Evolutionary conservation across 1,140 invertebrate species (phyloP).

Genomic region (Rhagoletis pomonella): DNA sequence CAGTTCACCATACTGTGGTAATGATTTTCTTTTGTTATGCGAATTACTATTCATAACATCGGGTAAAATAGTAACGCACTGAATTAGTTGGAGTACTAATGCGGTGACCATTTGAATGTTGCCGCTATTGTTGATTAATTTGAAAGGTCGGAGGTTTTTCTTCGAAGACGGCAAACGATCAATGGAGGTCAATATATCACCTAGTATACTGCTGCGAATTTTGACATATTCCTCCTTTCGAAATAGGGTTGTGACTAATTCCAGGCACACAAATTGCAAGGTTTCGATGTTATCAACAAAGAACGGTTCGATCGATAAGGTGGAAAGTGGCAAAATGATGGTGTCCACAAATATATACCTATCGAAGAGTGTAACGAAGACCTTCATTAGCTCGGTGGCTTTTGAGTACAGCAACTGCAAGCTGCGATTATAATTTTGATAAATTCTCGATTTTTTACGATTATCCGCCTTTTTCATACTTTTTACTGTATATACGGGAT

Average conservation of each 20-base stretch:
- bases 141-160: constrained; percentile 91
- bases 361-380: constrained; percentile 92
- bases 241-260: constrained; percentile 97
- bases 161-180: constrained; percentile 97
- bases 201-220: constrained; percentile 92
- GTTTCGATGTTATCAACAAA: constrained; percentile 99
- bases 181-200: constrained; percentile 98
- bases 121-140: constrained; percentile 85
- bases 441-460: constrained; percentile 73
- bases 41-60: constrained; percentile 77
- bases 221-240: constrained; percentile 91
- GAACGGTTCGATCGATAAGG: constrained; percentile 95
- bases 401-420: constrained; percentile 93
- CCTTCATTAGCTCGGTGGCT: constrained; percentile 90
- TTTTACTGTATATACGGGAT: constrained; percentile 95
- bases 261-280: constrained; percentile 95
- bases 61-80: constrained; percentile 94
- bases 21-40: constrained; percentile 65
- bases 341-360: constrained; percentile 95
- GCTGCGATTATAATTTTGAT: constrained; percentile 74
- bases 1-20: constrained; percentile 69
- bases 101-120: constrained; percentile 98
- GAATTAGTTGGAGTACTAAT: constrained; percentile 96
- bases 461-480: constrained; percentile 77
- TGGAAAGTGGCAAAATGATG: constrained; percentile 92